Base-by-base conservation (phyloP, 1,140 invertebrate species). In the Campoletis sonorensis region DNA sequence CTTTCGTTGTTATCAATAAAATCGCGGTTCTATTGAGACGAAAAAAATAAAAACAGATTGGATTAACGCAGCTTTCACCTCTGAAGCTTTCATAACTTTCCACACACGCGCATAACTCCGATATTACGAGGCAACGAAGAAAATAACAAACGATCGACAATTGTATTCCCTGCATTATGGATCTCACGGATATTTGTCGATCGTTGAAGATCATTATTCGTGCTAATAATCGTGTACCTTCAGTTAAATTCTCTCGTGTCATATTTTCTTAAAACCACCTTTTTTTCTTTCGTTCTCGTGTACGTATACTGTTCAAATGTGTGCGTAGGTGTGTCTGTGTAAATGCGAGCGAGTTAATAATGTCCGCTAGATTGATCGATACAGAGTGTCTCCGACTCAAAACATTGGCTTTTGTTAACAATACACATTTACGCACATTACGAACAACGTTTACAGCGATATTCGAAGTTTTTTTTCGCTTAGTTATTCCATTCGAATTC, bases 31-130 rank as follows among this genome's bases (percentile, higher is more conserved):
- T 7, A n/a, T 0, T 21, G 8, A n/a, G 18, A 21, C 18, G 54
- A 58, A 21, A 21, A 21, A 4, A 23, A n/a, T n/a, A n/a, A n/a
- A n/a, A n/a, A n/a, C n/a, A n/a, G n/a, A n/a, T n/a, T n/a, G 18
- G 1, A 58, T 23, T 7, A 21, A 45, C 40, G 10, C 51, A 13
- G 54, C 54, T 58, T 58, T 58, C 54, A 58, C 54, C 54, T 23
- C 40, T 45, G 54, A 58, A 58, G 54, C 54, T 58, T 58, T 58
- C 54, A n/a, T 58, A 58, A n/a, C 18, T 58, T n/a, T n/a, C 18
- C 54, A 23, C 54, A 58, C 54, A 58, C 54, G 40, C 54, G 54
- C 21, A 7, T 23, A 23, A 7, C 54, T 58, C 21, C 11, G 21
- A 21, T 58, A 58, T n/a, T 10, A n/a, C 18, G 54, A 21, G 5